Conservation (phyloP, 2,113 vertebrate species). For the Ammospiza caudacuta region DNA sequence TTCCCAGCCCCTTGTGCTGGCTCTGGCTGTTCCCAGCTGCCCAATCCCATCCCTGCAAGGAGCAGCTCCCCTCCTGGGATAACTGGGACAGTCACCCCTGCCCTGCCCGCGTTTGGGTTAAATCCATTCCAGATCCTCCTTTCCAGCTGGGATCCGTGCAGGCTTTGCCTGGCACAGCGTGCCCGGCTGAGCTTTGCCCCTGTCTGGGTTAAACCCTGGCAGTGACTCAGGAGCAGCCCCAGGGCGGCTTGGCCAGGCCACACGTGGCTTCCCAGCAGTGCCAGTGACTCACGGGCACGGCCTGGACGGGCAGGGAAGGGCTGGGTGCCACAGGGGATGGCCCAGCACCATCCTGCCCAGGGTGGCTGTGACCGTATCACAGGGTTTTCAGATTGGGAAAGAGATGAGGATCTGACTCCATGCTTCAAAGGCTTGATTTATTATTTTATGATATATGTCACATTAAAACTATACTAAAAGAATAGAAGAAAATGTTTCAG, state of each 20-base stretch:
- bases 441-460: no score
- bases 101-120: accelerated
- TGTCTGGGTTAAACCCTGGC: accelerated
- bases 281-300: background rate
- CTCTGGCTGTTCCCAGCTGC: accelerated
- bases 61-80: background rate
- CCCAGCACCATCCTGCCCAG: background rate
- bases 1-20: accelerated
- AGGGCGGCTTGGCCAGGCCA: background rate
- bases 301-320: background rate
- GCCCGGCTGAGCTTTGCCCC: background rate
- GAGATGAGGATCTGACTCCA: no score
- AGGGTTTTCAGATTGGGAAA: no score
- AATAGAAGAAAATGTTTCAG: no score
- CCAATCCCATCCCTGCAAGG: accelerated
- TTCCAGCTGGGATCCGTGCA: background rate
- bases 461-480: no score
- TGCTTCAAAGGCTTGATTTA: no score
- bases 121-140: no score
- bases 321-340: background rate
- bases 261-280: background rate
- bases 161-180: background rate
- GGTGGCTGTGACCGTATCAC: accelerated
- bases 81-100: accelerated
- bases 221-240: background rate